These are phyloP conservation scores for Tromatobia lineatoria DNA, from an alignment of 2,888 invertebrate genomes.

Conservation along the genomic window DNA sequence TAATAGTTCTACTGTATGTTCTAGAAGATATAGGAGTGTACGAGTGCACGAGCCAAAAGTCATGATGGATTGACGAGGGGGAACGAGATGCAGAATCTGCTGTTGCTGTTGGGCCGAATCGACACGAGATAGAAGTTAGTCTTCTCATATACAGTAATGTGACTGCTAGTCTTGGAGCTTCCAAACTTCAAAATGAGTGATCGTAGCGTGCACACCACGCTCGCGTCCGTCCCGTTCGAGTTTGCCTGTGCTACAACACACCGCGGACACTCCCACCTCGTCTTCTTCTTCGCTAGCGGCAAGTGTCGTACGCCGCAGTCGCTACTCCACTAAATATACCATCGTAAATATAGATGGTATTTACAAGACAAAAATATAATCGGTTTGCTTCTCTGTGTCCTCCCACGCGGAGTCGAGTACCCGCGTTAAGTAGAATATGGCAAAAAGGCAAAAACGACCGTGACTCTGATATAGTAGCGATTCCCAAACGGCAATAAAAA, in stretches of 20 bases:
- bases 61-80: constrained; percentile 55
- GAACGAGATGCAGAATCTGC: constrained; percentile 32
- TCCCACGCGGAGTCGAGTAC: constrained; percentile 64
- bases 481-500: not conserved
- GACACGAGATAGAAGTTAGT: constrained; percentile 51
- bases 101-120: constrained; percentile 38
- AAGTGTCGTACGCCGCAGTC: constrained; percentile 79
- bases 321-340: constrained; percentile 81
- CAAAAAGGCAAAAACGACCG: constrained; percentile 52
- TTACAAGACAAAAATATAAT: constrained; percentile 82
- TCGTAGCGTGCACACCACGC: constrained; percentile 75
- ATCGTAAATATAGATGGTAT: constrained; percentile 84
- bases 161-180: constrained; percentile 56
- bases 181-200: constrained; percentile 83
- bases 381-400: constrained; percentile 68
- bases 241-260: constrained; percentile 51
- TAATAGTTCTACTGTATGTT: constrained; percentile 36
- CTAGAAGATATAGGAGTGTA: constrained; percentile 34
- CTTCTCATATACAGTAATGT: constrained; percentile 52
- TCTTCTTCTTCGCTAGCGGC: constrained; percentile 74
- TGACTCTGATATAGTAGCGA: constrained; percentile 20
- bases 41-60: constrained; percentile 51
- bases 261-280: constrained; percentile 83
- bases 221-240: constrained; percentile 45
- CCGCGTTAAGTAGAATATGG: constrained; percentile 67